Evolutionary conservation across 2,113 vertebrate genomes (phyloP).

Genomic region (Sander lucioperca): DNA sequence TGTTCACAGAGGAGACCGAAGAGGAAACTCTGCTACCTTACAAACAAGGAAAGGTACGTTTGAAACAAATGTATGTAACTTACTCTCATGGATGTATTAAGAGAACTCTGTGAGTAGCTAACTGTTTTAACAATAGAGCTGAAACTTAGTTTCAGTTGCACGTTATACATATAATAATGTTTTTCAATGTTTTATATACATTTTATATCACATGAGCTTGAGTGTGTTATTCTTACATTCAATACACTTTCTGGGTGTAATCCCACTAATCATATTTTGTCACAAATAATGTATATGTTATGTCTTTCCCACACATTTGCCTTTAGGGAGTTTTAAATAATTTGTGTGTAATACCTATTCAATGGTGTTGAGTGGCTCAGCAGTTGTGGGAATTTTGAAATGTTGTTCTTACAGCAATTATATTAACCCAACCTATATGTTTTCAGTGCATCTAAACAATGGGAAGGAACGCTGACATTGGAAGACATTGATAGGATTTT

Average conservation of each 20-base stretch:
- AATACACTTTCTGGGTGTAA: background rate
- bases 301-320: background rate
- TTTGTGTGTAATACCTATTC: background rate
- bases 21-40: slow-evolving; percentile 75
- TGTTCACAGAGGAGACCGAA: slow-evolving; percentile 74
- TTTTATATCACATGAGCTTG: too few relatives aligned
- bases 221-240: too few relatives aligned
- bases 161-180: too few relatives aligned
- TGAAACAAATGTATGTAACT: background rate
- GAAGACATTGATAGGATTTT: slow-evolving; percentile 76
- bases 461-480: slow-evolving; percentile 17
- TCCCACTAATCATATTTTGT: background rate
- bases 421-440: slow-evolving; percentile 12
- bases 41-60: slow-evolving; percentile 63
- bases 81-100: too few relatives aligned
- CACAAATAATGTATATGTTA: background rate
- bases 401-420: background rate
- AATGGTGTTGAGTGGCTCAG: background rate
- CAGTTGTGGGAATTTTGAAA: background rate
- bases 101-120: background rate
- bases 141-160: background rate
- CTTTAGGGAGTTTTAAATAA: background rate
- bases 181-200: too few relatives aligned
- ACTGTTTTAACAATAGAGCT: background rate
- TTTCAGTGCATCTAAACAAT: slow-evolving; percentile 59